phyloP scores from a whole-genome alignment of 2,888 invertebrate species.

The Drosophila subsilvestris region DNA sequence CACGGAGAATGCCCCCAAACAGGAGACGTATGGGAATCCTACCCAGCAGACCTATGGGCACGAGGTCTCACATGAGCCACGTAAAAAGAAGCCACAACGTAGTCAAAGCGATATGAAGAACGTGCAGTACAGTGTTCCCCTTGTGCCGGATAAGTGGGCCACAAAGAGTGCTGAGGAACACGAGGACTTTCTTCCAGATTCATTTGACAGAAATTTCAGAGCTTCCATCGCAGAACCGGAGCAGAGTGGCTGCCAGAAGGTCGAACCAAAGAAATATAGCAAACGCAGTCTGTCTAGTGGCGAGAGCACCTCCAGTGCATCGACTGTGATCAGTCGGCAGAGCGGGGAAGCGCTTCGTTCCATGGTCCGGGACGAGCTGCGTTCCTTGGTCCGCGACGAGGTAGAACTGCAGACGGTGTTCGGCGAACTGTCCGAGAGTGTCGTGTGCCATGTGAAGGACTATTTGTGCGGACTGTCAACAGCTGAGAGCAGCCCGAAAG shows the following conservation, averaged over 20 bases:
- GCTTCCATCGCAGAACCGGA: not conserved
- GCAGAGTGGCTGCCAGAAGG: not conserved
- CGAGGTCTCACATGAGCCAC: too few relatives aligned
- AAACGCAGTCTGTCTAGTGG: not conserved
- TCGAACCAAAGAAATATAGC: not conserved
- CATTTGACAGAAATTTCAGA: not conserved
- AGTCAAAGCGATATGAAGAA: not conserved
- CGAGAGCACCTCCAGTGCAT: constrained; percentile 46
- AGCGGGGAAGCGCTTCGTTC: constrained; percentile 61
- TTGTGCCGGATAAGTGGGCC: not conserved
- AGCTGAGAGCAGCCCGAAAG: not conserved
- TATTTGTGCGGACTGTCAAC: too few relatives aligned
- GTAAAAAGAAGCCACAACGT: not conserved
- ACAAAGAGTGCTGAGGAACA: not conserved
- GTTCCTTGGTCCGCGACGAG: not conserved
- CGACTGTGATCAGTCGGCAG: constrained; percentile 52
- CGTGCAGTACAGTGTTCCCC: not conserved
- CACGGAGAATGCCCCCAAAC: too few relatives aligned
- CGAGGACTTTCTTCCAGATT: too few relatives aligned
- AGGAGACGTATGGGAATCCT: too few relatives aligned
- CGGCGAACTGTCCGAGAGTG: constrained; percentile 17
- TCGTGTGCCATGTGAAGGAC: constrained; percentile 10
- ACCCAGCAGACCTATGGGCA: too few relatives aligned
- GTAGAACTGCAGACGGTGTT: constrained; percentile 61
- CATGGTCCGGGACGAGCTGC: constrained; percentile 62